Evolutionary conservation across 2,113 vertebrate genomes (phyloP).

Genomic region (Vimba vimba): DNA sequence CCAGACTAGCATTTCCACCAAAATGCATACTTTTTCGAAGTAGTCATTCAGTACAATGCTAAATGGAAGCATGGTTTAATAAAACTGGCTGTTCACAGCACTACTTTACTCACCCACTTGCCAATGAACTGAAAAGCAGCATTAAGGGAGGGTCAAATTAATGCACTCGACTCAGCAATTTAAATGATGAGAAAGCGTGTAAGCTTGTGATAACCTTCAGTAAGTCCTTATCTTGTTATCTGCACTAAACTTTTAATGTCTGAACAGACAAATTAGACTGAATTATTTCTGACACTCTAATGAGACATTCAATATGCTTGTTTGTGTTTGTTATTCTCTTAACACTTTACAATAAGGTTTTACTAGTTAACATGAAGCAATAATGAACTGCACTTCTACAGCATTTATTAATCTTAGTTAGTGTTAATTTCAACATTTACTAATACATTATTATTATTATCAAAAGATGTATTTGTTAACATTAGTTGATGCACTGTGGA

Average conservation of each 20-base stretch:
- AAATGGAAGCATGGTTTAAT: not conserved
- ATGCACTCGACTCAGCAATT: not conserved
- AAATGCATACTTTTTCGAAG: not conserved
- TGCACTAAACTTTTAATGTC: not conserved
- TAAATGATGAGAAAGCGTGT: not conserved
- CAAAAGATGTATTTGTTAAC: no score
- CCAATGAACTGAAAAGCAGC: not conserved
- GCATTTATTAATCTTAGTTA: no score
- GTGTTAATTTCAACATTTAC: no score
- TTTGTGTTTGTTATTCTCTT: not conserved
- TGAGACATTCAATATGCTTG: not conserved
- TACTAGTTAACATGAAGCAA: no score
- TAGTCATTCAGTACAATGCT: not conserved
- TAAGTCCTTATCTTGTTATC: not conserved
- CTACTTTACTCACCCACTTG: not conserved
- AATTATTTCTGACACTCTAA: not conserved
- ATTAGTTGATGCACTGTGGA: no score
- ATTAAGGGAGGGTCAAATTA: not conserved
- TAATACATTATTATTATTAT: no score
- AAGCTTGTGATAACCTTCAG: constrained; percentile 10
- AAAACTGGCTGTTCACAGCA: not conserved
- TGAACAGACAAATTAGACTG: not conserved
- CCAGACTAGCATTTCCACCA: not conserved
- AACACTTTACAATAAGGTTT: no score
- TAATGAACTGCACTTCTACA: no score